Evolutionary conservation across 2,797 vertebrate genomes (phyloP).

Genomic region (Hapalemur alaotrensis): DNA sequence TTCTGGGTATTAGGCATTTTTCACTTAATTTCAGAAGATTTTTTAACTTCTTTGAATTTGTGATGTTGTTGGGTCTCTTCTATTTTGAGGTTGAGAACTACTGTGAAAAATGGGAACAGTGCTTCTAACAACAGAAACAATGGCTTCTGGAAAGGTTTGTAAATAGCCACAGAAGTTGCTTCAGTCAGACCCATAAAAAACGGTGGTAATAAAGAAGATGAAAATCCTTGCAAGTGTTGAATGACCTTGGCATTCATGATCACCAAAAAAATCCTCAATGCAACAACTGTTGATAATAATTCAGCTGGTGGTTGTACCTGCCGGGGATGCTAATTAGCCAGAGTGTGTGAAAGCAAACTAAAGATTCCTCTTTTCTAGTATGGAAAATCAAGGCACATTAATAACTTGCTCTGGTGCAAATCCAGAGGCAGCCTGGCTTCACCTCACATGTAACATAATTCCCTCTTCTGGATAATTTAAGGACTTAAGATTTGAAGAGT

Average conservation of each 20-base stretch:
- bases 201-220: constrained; percentile 45
- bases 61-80: not conserved
- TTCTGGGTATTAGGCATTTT: not conserved
- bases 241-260: constrained; percentile 46
- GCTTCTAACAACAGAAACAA: not conserved
- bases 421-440: not conserved
- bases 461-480: not conserved
- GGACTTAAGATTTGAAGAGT: not conserved
- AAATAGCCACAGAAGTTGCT: not conserved
- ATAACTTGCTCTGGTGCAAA: not conserved
- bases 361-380: not conserved
- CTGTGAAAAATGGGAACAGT: not conserved
- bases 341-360: not conserved
- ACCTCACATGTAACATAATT: not conserved
- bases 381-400: constrained; percentile 3
- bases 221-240: constrained; percentile 43
- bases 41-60: not conserved
- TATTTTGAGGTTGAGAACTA: not conserved
- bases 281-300: constrained; percentile 53
- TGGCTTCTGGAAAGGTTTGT: not conserved
- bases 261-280: not conserved
- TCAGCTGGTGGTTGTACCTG: constrained; percentile 20
- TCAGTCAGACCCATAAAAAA: not conserved
- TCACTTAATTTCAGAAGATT: not conserved
- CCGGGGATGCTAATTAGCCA: constrained; percentile 38